These are phyloP conservation scores for Spea multiplicata DNA, from an alignment of 2,113 vertebrate genomes.

Conservation along the genomic window DNA sequence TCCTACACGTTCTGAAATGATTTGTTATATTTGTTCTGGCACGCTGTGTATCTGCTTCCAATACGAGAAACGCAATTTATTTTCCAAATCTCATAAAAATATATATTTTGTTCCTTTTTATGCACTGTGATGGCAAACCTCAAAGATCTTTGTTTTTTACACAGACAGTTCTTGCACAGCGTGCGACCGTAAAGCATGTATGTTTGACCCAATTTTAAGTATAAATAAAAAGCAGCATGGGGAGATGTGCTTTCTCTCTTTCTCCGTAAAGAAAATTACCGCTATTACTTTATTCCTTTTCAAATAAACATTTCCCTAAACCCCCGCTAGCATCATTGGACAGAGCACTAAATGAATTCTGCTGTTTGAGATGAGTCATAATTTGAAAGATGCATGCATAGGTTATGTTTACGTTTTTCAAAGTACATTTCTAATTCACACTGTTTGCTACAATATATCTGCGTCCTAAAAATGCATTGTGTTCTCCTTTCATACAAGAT, in stretches of 20 bases:
- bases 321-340: slow-evolving; percentile 38
- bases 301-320: slow-evolving; percentile 17
- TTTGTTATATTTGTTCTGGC: not conserved
- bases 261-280: slow-evolving; percentile 31
- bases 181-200: not conserved
- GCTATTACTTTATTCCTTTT: slow-evolving; percentile 29
- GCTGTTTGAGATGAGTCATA: slow-evolving; percentile 9
- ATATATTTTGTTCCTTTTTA: slow-evolving; percentile 6
- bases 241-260: not conserved
- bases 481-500: too few species aligned
- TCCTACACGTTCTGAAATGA: not conserved
- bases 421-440: not conserved
- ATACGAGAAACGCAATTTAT: not conserved
- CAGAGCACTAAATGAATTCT: slow-evolving; percentile 25
- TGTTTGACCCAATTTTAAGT: slow-evolving; percentile 44
- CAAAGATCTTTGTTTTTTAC: not conserved
- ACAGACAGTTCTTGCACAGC: not conserved
- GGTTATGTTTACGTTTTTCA: not conserved
- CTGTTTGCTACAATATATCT: not conserved
- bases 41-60: not conserved
- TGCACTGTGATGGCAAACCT: not conserved
- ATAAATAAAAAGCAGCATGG: slow-evolving; percentile 31
- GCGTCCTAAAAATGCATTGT: too few species aligned
- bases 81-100: not conserved
- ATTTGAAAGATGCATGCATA: slow-evolving; percentile 18